A percentile compares a stretch with the other conserved stretches of the same genome.
phyloP scores from a whole-genome alignment of 1,140 invertebrate species.

The Batillaria attramentaria region DNA sequence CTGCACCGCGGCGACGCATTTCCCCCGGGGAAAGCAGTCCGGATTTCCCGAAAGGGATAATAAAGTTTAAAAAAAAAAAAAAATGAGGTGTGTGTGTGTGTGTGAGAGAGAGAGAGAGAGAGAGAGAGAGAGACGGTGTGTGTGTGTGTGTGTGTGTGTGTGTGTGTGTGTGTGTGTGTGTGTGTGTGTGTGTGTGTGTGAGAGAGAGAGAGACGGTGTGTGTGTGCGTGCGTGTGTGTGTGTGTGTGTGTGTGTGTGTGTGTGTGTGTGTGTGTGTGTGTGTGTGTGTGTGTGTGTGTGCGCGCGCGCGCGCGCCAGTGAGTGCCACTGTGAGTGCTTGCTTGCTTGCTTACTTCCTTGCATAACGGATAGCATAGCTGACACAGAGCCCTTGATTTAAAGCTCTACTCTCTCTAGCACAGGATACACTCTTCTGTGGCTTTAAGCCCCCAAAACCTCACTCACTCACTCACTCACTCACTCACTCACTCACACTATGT shows the following conservation, averaged over 20 bases:
- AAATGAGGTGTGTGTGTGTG: no score
- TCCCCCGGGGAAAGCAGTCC: neutral
- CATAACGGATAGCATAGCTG: neutral
- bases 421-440: neutral
- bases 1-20: neutral
- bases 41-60: neutral
- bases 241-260: constrained; percentile 16
- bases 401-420: neutral
- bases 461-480: no score
- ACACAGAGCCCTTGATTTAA: no score
- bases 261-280: constrained; percentile 11
- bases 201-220: neutral
- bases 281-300: constrained; percentile 14
- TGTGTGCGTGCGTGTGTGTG: constrained; percentile 10
- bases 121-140: neutral
- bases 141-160: neutral
- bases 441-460: no score
- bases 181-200: neutral
- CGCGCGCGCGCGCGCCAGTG: neutral
- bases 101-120: neutral
- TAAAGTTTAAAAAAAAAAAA: neutral
- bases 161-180: constrained; percentile 1
- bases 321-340: neutral
- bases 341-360: neutral
- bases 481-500: no score